phyloP scores from a whole-genome alignment of 2,113 vertebrate species.

The Gambusia affinis region DNA sequence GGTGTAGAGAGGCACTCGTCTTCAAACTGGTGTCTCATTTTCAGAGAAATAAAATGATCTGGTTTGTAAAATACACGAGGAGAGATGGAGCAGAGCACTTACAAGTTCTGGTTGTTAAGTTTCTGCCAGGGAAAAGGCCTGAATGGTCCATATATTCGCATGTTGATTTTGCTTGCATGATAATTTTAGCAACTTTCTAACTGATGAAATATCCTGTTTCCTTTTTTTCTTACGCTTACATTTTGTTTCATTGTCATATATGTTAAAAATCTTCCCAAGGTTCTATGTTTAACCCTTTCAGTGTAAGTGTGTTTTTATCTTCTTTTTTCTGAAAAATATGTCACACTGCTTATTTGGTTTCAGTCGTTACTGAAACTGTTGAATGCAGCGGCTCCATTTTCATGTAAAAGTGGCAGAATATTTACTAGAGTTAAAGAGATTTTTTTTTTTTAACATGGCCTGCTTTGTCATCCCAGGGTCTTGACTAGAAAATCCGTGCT shows the following conservation, averaged over 20 bases:
- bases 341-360: conserved; percentile 55
- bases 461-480: conserved; percentile 17
- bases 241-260: conserved; percentile 37
- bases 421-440: conserved; percentile 1
- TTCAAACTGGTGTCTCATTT: not conserved
- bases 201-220: conserved; percentile 17
- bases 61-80: conserved; percentile 4
- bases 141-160: conserved; percentile 25
- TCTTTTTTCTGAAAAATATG: conserved; percentile 27
- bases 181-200: not conserved
- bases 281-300: not conserved
- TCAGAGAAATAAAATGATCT: not conserved
- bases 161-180: conserved; percentile 21
- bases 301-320: not conserved
- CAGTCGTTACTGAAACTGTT: not conserved
- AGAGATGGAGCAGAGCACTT: conserved; percentile 9
- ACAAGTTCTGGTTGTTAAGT: conserved; percentile 18
- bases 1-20: not conserved
- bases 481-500: conserved; percentile 25
- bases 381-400: conserved; percentile 3
- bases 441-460: not conserved
- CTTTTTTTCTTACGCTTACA: conserved; percentile 24
- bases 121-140: conserved; percentile 45
- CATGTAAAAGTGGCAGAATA: conserved; percentile 16
- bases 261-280: conserved; percentile 21